A percentile compares a stretch with the other conserved stretches of the same genome.
Evolutionary conservation across 2,888 invertebrate genomes (phyloP).

Genomic region (Macaria liturata): DNA sequence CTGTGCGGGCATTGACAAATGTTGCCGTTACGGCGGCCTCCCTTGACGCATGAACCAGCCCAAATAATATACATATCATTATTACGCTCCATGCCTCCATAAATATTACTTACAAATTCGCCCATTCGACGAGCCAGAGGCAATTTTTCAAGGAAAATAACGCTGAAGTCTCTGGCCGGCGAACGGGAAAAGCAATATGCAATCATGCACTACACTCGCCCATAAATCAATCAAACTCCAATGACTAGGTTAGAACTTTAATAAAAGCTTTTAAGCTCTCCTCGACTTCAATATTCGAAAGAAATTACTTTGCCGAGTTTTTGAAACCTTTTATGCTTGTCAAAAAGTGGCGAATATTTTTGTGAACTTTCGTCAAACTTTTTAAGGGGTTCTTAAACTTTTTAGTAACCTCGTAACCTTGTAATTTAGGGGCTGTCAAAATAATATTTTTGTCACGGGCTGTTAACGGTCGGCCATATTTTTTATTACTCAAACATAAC

Average conservation of each 20-base stretch:
- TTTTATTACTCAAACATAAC: conserved; percentile 50
- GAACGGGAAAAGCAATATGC: conserved; percentile 46
- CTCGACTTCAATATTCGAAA: conserved; percentile 21
- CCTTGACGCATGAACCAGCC: conserved; percentile 56
- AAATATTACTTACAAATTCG: conserved; percentile 72
- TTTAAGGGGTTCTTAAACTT: conserved; percentile 13
- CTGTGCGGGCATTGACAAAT: conserved; percentile 76
- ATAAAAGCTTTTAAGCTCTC: conserved; percentile 26
- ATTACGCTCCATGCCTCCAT: conserved; percentile 68
- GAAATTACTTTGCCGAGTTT: conserved; percentile 19
- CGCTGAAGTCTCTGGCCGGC: conserved; percentile 35
- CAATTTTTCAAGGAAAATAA: conserved; percentile 69
- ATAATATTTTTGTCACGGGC: conserved; percentile 34
- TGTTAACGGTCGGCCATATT: conserved; percentile 32
- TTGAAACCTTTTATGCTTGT: conserved; percentile 24
- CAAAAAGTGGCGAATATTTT: conserved; percentile 22
- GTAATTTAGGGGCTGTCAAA: conserved; percentile 28
- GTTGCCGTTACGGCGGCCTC: conserved; percentile 54
- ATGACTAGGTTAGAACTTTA: conserved; percentile 29
- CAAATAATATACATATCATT: conserved; percentile 80
- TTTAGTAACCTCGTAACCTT: conserved; percentile 30
- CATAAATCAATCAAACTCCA: conserved; percentile 36
- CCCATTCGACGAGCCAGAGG: conserved; percentile 57
- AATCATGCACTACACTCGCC: conserved; percentile 44
- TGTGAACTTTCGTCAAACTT: conserved; percentile 16